These are phyloP conservation scores for Colostygia pectinataria DNA, from an alignment of 2,888 invertebrate genomes.

Conservation along the genomic window DNA sequence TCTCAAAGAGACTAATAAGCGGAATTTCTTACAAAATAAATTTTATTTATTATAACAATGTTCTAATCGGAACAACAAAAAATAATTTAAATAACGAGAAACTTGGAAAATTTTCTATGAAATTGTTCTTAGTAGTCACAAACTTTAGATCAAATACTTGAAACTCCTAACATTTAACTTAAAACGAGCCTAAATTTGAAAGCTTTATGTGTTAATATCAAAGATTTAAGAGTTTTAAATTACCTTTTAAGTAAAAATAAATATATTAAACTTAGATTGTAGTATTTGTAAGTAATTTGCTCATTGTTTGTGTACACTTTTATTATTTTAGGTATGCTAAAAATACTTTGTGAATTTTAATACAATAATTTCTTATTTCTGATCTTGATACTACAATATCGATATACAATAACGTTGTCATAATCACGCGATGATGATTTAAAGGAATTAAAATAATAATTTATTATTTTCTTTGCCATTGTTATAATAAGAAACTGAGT, in stretches of 20 bases:
- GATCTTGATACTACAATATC: background rate
- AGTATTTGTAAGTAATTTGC: background rate
- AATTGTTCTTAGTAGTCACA: background rate
- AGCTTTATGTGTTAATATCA: constrained; percentile 77
- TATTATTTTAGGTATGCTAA: background rate
- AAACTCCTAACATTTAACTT: constrained; percentile 10
- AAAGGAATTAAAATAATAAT: no score
- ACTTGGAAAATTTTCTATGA: background rate
- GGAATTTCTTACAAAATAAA: constrained; percentile 2
- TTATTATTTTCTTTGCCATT: no score
- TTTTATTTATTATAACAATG: background rate
- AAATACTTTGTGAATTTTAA: background rate
- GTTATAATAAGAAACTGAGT: no score
- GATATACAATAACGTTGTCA: no score
- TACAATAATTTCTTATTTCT: background rate
- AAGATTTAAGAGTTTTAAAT: constrained; percentile 52
- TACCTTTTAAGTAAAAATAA: constrained; percentile 7
- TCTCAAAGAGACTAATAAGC: constrained; percentile 28
- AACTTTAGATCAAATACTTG: background rate
- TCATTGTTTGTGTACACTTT: background rate
- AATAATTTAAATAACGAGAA: constrained; percentile 2
- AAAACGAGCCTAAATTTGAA: constrained; percentile 61
- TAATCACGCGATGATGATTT: no score
- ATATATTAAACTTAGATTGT: constrained; percentile 3
- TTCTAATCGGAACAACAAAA: background rate